Base-by-base conservation (phyloP, 2,113 vertebrate species). In the Trinectes maculatus region DNA sequence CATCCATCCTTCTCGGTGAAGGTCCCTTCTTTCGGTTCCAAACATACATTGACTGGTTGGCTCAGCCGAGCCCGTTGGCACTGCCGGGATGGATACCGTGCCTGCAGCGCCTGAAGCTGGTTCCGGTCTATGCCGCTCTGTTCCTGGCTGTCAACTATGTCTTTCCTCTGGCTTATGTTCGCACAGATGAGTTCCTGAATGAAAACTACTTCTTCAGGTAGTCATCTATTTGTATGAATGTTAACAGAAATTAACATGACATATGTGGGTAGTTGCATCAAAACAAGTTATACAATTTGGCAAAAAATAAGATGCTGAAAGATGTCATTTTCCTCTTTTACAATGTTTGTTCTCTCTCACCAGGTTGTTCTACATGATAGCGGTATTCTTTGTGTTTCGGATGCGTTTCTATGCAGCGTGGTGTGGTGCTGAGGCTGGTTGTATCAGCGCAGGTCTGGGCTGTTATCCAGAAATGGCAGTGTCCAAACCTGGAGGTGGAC, bases 391-490 rank as follows among this genome's bases (percentile, higher is more conserved):
- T 54, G 92, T 95, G 69, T 97, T 97, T 74, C 87, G 95, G 70
- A 95, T 97, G 95, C 93, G 95, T 59, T 97, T 96, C 91, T 96
- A 95, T 39, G 93, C 95, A 0, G 95, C 95, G 3, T 97, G 96
- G 96, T 94, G 95, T 31, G 89, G 91, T 0, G 94, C 96, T 0
- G 96, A 96, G 82, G 93, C 93, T 2, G 90, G 92, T n/a, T 96
- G 95, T 71, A 95, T 97, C 65, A 92, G 94, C 0, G 95, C 95
- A 0, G 94, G 93, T 43, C 92, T 96, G 8, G 96, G 96, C 82
- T 95, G 95, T 66, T 97, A 96, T 72, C 95, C 96, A 8, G 85
- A 93, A 82, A 90, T 89, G 7, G 89, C 95, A 1, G 87, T 92
- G 69, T 90, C 94, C 56, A 94, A 94, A 71, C 90, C 95, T 3